Evolutionary conservation across 2,113 vertebrate species (phyloP), one percentile per base, ranked within the genome.

Genomic region (Sminthopsis crassicaudata): DNA sequence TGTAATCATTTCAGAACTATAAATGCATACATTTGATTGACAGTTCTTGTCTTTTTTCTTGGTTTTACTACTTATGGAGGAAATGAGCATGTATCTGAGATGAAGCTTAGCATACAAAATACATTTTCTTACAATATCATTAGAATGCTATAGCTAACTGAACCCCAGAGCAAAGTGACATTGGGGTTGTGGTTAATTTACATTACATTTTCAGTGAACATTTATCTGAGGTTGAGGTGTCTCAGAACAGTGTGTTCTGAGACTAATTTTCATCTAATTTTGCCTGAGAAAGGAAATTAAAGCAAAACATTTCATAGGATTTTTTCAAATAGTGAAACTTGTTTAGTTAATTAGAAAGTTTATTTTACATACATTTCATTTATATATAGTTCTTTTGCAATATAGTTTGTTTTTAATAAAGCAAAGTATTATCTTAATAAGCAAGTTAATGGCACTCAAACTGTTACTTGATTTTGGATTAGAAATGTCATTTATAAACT

Each of bases 71-170:
- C 93, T 52, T 53, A 91, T 92, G 90, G 95, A 97, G 97, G 97
- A 97, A 97, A 97, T 94, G 95, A 93, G 95, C 97, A 94, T 89
- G 48, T 90, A 84, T 60, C 95, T 7, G 50, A 92, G 91, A 95
- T 0, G 84, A 57, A 91, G 60, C 88, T 42, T 9, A 92, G 92
- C 46, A 0, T 36, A 91, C 93, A 52, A 42, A 92, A 95, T 93
- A 93, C 96, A 95, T 84, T 90, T 92, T 42, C 89, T 36, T 94
- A 54, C 67, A 51, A 0, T 51, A 53, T 96, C 76, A 8, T 50
- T 92, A 93, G 89, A 91, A 91, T 88, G 90, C 53, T 90, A 53
- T 90, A 53, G 89, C 95, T n/a, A 36, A 53, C 95, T 92, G 94
- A 95, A 55, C 55, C n/a, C 67, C 94, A 46, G 36, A 88, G n/a